Base-by-base conservation (phyloP, 2,888 invertebrate species). In the Dryomyza anilis region DNA sequence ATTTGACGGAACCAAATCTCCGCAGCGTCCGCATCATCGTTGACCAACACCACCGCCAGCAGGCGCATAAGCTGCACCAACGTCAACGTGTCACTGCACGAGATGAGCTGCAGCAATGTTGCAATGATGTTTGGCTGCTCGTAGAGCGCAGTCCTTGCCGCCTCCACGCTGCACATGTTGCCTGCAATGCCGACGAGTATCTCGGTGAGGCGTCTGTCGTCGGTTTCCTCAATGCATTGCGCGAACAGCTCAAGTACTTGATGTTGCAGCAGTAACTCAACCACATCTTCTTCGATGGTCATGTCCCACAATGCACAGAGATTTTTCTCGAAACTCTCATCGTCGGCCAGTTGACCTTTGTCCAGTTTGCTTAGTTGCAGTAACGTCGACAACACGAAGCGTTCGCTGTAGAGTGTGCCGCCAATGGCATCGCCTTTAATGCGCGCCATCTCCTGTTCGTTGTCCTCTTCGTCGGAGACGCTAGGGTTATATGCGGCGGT, bases 241-340 rank as follows among this genome's bases (percentile, higher is more conserved):
- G 78, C 72, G 21, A 83, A 80, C 1, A 84, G 59, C 63, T 89
- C 87, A 4, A 92, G 84, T 65, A 89, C 88, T 67, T 91, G 86
- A 67, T 92, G 87, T 71, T 89, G 85, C 63, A 90, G 82, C 12
- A 94, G 83, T 75, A 90, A 89, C 46, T 86, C 76, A 10, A 91
- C 91, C 0, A 94, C 90, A 75, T 92, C 93, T 69, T 87, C 86
- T 71, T 94, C 91, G 0, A 89, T 86, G 0, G 93, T 91, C 92
- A 93, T 94, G 72, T 94, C 93, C 94, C 94, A 94, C 0, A 94
- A 79, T 6, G 88, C 87, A 75, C 92, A 92, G 39, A 94, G 84
- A 74, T 93, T 90, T 25, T 87, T 87, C 83, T 94, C 93, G 55
- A 92, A 84, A 1, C 87, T 84, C 65, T 87, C 85, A 61, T 86